Evolutionary conservation across 2,888 invertebrate species (phyloP).

Genomic region (Drosophila fulvimacula): DNA sequence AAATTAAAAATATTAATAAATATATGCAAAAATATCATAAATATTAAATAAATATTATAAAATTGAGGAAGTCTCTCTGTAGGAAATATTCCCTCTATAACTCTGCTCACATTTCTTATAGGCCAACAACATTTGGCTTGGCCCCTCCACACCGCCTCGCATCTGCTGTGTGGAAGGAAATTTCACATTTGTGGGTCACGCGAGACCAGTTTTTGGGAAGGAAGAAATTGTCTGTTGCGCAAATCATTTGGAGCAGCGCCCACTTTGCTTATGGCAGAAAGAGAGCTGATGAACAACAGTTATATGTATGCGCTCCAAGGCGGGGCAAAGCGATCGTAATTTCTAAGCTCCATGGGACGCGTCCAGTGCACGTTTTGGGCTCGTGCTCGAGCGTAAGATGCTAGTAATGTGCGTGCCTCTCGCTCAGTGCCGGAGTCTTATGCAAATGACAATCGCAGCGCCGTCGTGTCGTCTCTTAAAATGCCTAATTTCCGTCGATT

Average conservation of each 20-base stretch:
- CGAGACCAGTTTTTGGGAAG: constrained; percentile 72
- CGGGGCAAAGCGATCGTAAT: constrained; percentile 7
- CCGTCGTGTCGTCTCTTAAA: constrained; percentile 18
- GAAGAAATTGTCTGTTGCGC: constrained; percentile 64
- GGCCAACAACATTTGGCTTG: neutral
- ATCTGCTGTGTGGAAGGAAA: constrained; percentile 45
- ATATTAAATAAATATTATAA: too few relatives aligned
- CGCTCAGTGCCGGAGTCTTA: constrained; percentile 38
- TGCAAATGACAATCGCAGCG: constrained; percentile 62
- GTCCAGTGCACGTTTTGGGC: constrained; percentile 42
- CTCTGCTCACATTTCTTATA: neutral
- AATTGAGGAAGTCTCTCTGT: neutral
- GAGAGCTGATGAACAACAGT: constrained; percentile 37
- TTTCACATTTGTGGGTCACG: constrained; percentile 65
- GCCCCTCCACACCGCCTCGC: constrained; percentile 3
- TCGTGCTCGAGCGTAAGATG: constrained; percentile 53
- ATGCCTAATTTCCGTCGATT: constrained; percentile 71
- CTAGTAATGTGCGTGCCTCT: constrained; percentile 30
- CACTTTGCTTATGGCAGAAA: neutral
- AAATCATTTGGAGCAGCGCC: constrained; percentile 45
- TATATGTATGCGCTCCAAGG: constrained; percentile 20
- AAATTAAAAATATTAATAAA: too few relatives aligned
- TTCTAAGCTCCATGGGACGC: constrained; percentile 38
- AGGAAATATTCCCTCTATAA: neutral
- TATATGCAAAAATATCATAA: too few relatives aligned